Base-by-base conservation (phyloP, 2,113 vertebrate genomes). In the Ancistrus triradiatus region DNA sequence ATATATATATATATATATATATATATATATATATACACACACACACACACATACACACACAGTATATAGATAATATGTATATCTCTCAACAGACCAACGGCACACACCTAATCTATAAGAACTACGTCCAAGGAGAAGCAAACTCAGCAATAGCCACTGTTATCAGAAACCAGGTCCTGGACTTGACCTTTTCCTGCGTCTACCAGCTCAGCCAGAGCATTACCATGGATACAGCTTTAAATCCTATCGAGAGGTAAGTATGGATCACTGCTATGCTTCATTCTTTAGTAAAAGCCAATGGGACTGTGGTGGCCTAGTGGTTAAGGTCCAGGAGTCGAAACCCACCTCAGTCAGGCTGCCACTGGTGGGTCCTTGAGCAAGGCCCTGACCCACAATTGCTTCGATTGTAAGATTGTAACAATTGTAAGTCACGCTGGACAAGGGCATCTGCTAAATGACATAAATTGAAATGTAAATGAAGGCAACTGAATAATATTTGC, bases 61-160 rank as follows among this genome's bases (percentile, higher is more conserved):
- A n/a, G n/a, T n/a, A n/a, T n/a, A n/a, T n/a, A n/a, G n/a, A n/a
- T n/a, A n/a, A n/a, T n/a, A n/a, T n/a, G n/a, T n/a, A n/a, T n/a
- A n/a, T n/a, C n/a, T n/a, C n/a, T n/a, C 31, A 7, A 27, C 51
- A 68, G 66, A 49, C 58, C 21, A 68, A 68, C 1, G 37, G 68
- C 22, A 63, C 43, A 7, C 59, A 63, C 28, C 15, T 68, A 2
- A 55, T 68, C 66, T 61, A 68, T 13, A 1, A 28, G 7, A 68
- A 68, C 40, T 9, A 19, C 7, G 47, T 56, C 38, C 15, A 19
- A 48, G 58, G 66, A 1, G 3, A 10, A 44, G n/a, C 28, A 1
- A 48, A 33, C 21, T 24, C n/a, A 47, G 28, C 27, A 17, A 4
- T 14, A 28, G 49, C 11, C 24, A 35, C 24, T 37, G 60, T 68